Evolutionary conservation across 92 coral and sea anemone genomes (phyloP), one percentile per base, ranked within the genome.

Genomic region (Metridium senile): DNA sequence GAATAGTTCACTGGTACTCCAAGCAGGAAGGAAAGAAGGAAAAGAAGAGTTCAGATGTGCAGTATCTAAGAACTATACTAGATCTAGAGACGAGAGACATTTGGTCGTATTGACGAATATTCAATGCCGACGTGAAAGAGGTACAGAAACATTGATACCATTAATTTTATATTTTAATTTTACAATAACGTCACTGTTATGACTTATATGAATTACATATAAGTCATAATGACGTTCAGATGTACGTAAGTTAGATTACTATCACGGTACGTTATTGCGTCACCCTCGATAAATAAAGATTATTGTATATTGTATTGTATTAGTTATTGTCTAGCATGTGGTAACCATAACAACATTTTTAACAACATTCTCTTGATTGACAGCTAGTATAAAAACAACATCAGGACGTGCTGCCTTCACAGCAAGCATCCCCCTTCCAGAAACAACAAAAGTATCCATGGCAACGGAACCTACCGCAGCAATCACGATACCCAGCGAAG

Each of bases 1-100:
- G 19, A 79, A 79, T 54, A 76, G 84, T 8, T 79, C 84, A 31
- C 66, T 79, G 21, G 33, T 57, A 11, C n/a, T 79, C 23, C 54
- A 39, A 1, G 84, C 72, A 56, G 84, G 84, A 58, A 68, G 84
- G 18, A 35, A 21, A 13, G 75, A 53, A 27, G 49, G 56, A 3
- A 61, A 8, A 26, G 66, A 31, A 11, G 29, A 28, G 4, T 79
- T 31, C 62, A 70, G 22, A 33, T 79, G 84, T 70, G 76, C 20
- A 10, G 74, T 26, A 32, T 52, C 52, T 27, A 67, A 73, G 68
- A 73, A 66, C 31, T 21, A 27, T 1, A 8, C 54, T 21, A 20
- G 59, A 1, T 20, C 69, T 1, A 30, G 26, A 25, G 68, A 26
- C n/a, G 75, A 79, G 26, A 68, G 70, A 26, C 84, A 79, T 35